A percentile compares a stretch with the other conserved stretches of the same genome.
phyloP scores from a whole-genome alignment of 1,140 invertebrate genomes.

The Sogatella furcifera region DNA sequence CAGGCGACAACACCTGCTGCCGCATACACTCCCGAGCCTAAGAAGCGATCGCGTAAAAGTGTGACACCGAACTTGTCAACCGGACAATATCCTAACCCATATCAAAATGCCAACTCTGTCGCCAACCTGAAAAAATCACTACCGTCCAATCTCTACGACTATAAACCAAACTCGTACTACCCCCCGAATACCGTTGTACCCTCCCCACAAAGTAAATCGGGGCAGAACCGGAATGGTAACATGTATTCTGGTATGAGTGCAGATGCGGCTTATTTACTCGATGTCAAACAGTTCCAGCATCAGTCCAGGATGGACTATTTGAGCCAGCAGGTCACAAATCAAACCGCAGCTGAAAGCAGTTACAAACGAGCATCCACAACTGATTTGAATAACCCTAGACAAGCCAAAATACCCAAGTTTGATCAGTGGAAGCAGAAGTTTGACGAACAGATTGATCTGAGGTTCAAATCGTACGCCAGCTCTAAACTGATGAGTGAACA shows the following conservation, averaged over 20 bases:
- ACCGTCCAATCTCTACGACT: conserved; percentile 23
- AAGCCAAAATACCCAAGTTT: conserved; percentile 36
- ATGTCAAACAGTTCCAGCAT: background rate
- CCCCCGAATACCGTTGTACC: background rate
- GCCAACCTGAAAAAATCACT: conserved; percentile 9
- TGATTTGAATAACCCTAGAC: conserved; percentile 23
- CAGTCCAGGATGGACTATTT: background rate
- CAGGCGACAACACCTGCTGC: background rate
- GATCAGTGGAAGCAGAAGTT: conserved; percentile 41
- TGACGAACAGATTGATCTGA: conserved; percentile 44
- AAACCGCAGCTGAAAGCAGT: background rate
- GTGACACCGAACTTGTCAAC: background rate
- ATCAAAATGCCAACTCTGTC: background rate
- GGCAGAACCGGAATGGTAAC: conserved; percentile 12
- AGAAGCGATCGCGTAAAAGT: conserved; percentile 11
- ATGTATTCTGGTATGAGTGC: conserved; percentile 3
- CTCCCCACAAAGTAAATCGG: conserved; percentile 10
- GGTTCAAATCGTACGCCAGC: conserved; percentile 28
- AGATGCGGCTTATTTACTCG: background rate
- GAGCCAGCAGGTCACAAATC: background rate
- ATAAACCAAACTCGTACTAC: conserved; percentile 23
- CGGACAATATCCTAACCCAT: background rate
- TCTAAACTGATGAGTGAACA: conserved; percentile 5
- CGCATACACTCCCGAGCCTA: background rate
- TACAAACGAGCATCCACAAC: conserved; percentile 9